Conservation (phyloP, 2,888 invertebrate genomes). For the Melieria picta region DNA sequence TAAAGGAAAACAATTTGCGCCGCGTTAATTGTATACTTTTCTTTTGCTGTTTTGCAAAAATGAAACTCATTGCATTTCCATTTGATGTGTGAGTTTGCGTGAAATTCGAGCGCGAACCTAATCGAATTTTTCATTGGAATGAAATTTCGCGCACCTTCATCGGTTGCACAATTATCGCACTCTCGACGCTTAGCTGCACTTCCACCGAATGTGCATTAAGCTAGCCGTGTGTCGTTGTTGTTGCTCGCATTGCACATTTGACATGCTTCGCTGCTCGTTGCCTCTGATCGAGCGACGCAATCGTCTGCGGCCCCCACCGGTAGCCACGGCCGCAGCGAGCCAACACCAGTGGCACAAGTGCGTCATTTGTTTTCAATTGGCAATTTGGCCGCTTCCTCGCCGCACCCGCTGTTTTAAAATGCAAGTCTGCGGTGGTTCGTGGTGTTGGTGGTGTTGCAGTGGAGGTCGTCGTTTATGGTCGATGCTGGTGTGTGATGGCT, state of each 20-base stretch:
- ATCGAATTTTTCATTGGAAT: no score
- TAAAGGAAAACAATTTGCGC: no score
- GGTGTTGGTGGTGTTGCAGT: slow-evolving; percentile 16
- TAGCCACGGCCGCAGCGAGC: slow-evolving; percentile 23
- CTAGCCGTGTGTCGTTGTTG: background rate
- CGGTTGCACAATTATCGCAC: no score
- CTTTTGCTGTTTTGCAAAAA: no score
- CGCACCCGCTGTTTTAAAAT: slow-evolving; percentile 20
- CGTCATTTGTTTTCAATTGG: slow-evolving; percentile 29
- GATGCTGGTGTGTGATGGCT: no score
- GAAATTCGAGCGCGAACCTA: no score
- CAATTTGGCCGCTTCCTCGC: slow-evolving; percentile 21
- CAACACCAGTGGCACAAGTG: slow-evolving; percentile 27
- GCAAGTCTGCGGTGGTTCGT: background rate
- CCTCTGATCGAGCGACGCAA: slow-evolving; percentile 50
- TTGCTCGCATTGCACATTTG: slow-evolving; percentile 17
- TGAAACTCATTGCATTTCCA: no score
- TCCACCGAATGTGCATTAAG: background rate
- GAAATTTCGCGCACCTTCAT: no score
- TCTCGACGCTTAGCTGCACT: background rate
- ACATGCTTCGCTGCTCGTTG: slow-evolving; percentile 41
- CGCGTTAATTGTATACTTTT: no score
- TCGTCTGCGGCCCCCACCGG: slow-evolving; percentile 6
- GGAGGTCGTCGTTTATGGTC: slow-evolving; percentile 18
- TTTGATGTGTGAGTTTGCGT: no score